Percentiles rank a stretch among this genome's conserved stretches.
Evolutionary conservation across 2,797 vertebrate genomes (phyloP).

Genomic region (Pelodytes ibericus): DNA sequence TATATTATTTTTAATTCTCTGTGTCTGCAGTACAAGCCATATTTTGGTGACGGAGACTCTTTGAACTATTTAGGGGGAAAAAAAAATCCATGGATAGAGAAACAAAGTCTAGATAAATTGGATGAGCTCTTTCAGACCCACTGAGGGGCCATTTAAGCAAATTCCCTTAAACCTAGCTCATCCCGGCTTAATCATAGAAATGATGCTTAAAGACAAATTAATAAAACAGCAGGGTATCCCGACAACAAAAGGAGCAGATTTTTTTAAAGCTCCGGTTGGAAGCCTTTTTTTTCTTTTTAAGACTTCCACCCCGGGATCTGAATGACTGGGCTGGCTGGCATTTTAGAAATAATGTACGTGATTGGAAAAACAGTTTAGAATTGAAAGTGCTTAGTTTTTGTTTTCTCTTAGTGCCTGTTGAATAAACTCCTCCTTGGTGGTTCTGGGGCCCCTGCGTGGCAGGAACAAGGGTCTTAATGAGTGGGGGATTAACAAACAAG

Average conservation of each 20-base stretch:
- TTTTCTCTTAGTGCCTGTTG: slow-evolving; percentile 79
- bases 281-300: neutral
- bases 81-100: too few relatives aligned
- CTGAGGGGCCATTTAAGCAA: slow-evolving; percentile 62
- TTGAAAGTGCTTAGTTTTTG: slow-evolving; percentile 63
- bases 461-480: slow-evolving; percentile 88
- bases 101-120: too few relatives aligned
- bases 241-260: slow-evolving; percentile 13
- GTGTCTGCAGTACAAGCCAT: neutral
- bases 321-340: slow-evolving; percentile 51
- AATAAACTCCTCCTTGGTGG: slow-evolving; percentile 77
- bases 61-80: too few relatives aligned
- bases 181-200: slow-evolving; percentile 63
- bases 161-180: slow-evolving; percentile 64
- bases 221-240: slow-evolving; percentile 58
- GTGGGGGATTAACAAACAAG: slow-evolving; percentile 76
- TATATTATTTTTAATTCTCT: neutral
- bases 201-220: slow-evolving; percentile 63
- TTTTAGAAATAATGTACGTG: slow-evolving; percentile 40
- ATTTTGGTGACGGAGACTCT: too few relatives aligned
- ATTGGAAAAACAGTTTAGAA: slow-evolving; percentile 32
- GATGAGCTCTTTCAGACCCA: slow-evolving; percentile 17
- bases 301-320: slow-evolving; percentile 25
- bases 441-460: slow-evolving; percentile 76
- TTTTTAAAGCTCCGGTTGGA: slow-evolving; percentile 45